Percentiles rank a stretch among this genome's conserved stretches.
These are phyloP conservation scores for Salarias fasciatus DNA, from an alignment of 2,797 vertebrate genomes.

Conservation along the genomic window DNA sequence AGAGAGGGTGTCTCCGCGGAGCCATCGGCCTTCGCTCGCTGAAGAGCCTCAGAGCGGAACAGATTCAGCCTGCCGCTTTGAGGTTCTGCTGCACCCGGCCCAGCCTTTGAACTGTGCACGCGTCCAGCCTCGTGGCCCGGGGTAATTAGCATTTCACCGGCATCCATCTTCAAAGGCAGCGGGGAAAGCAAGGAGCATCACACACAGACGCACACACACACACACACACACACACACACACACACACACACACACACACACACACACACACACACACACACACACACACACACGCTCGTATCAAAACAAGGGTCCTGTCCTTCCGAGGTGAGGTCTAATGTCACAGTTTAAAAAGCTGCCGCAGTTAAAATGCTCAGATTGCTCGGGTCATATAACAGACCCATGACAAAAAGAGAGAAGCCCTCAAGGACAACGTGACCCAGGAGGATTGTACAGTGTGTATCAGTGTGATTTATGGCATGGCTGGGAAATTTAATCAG, in stretches of 20 bases:
- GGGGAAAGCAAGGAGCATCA: conserved; percentile 51
- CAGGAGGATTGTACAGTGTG: background rate
- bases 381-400: conserved; percentile 17
- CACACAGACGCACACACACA: conserved; percentile 32
- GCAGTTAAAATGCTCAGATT: conserved; percentile 41
- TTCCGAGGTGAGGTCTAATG: conserved; percentile 57
- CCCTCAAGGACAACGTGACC: conserved; percentile 30
- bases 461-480: background rate
- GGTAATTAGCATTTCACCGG: conserved; percentile 76
- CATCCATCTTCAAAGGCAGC: conserved; percentile 76
- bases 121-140: conserved; percentile 59
- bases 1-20: conserved; percentile 47
- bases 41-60: conserved; percentile 66
- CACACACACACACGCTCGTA: conserved; percentile 38
- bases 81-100: conserved; percentile 56
- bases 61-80: conserved; percentile 70
- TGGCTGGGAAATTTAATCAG: conserved; percentile 1
- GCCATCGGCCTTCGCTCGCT: conserved; percentile 57
- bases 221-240: conserved; percentile 24
- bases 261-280: no score
- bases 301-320: conserved; percentile 58
- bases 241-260: conserved; percentile 24
- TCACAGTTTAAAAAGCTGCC: conserved; percentile 57
- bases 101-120: conserved; percentile 74
- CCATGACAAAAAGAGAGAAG: conserved; percentile 5